These are phyloP conservation scores for Sandelia bainsii DNA, from an alignment of 2,797 vertebrate genomes.

Conservation along the genomic window DNA sequence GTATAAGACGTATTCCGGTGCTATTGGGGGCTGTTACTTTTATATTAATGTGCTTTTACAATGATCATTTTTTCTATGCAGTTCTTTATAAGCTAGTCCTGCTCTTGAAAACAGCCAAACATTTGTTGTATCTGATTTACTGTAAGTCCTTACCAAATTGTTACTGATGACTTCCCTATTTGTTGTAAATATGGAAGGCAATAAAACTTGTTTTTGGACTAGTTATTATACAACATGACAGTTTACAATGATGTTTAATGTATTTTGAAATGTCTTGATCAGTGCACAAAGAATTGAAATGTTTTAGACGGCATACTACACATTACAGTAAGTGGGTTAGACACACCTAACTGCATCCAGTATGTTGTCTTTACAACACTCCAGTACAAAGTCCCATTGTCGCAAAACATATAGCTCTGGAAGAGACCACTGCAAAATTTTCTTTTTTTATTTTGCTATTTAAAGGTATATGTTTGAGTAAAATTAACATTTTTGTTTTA, in stretches of 20 bases:
- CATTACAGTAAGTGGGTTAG: no score
- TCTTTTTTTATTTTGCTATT: no score
- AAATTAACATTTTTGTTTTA: no score
- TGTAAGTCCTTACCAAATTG: background rate
- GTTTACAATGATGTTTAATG: slow-evolving; percentile 2
- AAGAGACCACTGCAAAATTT: no score
- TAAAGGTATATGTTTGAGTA: no score
- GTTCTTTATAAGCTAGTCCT: slow-evolving; percentile 46
- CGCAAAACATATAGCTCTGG: no score
- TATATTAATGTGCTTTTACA: slow-evolving; percentile 43
- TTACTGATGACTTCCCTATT: slow-evolving; percentile 53
- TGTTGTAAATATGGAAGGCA: slow-evolving; percentile 55
- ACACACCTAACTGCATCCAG: background rate
- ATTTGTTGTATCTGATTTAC: slow-evolving; percentile 15
- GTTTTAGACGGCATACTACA: background rate
- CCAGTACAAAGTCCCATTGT: background rate
- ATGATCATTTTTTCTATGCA: slow-evolving; percentile 21
- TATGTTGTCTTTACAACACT: background rate
- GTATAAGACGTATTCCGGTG: background rate
- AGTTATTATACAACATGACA: background rate
- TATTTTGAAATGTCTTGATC: background rate
- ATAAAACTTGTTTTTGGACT: slow-evolving; percentile 58
- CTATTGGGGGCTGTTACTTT: slow-evolving; percentile 34
- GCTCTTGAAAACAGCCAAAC: slow-evolving; percentile 6
- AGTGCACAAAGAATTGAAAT: background rate